Evolutionary conservation across 2,797 vertebrate species (phyloP).

Genomic region (Odontamblyopus rebecca): DNA sequence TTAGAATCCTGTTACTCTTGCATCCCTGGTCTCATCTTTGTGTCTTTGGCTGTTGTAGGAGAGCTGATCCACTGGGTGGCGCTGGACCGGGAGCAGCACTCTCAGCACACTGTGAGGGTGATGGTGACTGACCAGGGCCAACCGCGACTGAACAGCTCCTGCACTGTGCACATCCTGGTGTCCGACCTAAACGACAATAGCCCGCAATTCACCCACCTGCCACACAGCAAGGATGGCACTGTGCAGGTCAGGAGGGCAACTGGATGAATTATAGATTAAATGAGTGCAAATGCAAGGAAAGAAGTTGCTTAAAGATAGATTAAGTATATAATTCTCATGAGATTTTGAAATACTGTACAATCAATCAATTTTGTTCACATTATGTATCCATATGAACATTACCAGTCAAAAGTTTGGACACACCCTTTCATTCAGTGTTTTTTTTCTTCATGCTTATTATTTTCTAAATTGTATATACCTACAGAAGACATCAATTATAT

Average conservation of each 20-base stretch:
- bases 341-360: too few relatives aligned
- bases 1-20: too few relatives aligned
- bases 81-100: conserved; percentile 83
- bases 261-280: background rate
- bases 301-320: too few relatives aligned
- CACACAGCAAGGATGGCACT: conserved; percentile 69
- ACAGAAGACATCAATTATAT: background rate
- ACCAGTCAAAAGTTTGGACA: too few relatives aligned
- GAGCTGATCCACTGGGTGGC: conserved; percentile 88
- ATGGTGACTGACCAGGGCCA: conserved; percentile 86
- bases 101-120: conserved; percentile 82
- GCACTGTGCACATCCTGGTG: conserved; percentile 76
- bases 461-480: too few relatives aligned
- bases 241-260: conserved; percentile 71
- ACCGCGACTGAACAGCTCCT: conserved; percentile 81
- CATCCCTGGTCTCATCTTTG: background rate
- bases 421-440: too few relatives aligned
- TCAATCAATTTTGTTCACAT: too few relatives aligned
- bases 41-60: conserved; percentile 67
- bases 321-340: too few relatives aligned
- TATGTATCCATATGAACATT: too few relatives aligned
- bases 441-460: too few relatives aligned
- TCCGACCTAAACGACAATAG: conserved; percentile 87
- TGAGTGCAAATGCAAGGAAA: background rate
- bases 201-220: conserved; percentile 82